Conservation (phyloP, 2,113 vertebrate species). For the Sylvia atricapilla region DNA sequence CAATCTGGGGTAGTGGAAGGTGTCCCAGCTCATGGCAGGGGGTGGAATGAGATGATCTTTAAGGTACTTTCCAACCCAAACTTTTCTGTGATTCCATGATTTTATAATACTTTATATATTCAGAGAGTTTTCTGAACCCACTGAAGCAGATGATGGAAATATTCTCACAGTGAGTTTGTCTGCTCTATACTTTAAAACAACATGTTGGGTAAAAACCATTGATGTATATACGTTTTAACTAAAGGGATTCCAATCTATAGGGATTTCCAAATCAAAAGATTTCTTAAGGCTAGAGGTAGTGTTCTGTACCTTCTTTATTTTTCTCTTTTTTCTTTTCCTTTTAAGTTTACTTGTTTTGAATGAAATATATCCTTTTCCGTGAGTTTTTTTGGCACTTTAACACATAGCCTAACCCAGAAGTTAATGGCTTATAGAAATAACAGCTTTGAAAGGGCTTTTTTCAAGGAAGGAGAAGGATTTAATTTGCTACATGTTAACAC, state of each 20-base stretch:
- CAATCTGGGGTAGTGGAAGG: rapidly evolving
- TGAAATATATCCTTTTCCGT: background rate
- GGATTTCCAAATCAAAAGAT: background rate
- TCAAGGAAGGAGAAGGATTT: background rate
- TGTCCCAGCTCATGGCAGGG: background rate
- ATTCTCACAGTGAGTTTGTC: background rate
- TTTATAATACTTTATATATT: background rate
- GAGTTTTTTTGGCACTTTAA: slow-evolving; percentile 6
- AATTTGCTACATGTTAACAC: background rate
- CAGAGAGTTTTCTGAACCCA: background rate
- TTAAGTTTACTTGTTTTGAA: background rate
- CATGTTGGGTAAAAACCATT: background rate
- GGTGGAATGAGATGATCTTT: background rate
- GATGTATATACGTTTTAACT: background rate
- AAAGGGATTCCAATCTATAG: background rate
- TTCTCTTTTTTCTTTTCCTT: background rate
- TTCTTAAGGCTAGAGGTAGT: background rate
- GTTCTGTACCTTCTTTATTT: background rate
- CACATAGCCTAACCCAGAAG: background rate
- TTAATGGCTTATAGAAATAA: slow-evolving; percentile 20
- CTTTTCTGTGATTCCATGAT: too few species aligned
- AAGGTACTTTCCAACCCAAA: background rate
- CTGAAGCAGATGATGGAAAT: background rate
- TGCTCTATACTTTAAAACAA: background rate
- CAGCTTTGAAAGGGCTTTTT: background rate